A percentile compares a stretch with the other conserved stretches of the same genome.
phyloP scores from a whole-genome alignment of 2,113 vertebrate species.

The Clarias macrocephalus region DNA sequence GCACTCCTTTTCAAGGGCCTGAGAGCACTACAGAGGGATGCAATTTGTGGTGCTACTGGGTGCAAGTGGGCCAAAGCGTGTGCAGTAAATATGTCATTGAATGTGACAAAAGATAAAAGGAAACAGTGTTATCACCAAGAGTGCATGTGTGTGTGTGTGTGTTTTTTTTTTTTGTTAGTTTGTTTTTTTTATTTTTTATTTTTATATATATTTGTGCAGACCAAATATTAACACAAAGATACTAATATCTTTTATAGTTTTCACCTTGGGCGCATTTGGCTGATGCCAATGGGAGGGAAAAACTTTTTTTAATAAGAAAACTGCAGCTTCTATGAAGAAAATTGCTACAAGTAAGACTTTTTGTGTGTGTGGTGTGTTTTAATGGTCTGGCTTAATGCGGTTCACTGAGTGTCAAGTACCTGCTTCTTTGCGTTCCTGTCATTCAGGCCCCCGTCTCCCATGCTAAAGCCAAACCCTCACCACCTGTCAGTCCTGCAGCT shows the following conservation, averaged over 20 bases:
- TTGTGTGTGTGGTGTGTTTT: background rate
- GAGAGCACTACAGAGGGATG: slow-evolving; percentile 32
- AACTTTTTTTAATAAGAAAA: background rate
- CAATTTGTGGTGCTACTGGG: slow-evolving; percentile 35
- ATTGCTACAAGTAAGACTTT: background rate
- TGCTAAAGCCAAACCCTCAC: background rate
- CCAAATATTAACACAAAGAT: background rate
- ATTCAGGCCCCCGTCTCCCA: background rate
- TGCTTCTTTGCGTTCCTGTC: slow-evolving; percentile 16
- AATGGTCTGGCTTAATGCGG: slow-evolving; percentile 21
- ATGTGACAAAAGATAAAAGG: slow-evolving; percentile 36
- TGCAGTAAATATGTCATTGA: slow-evolving; percentile 45
- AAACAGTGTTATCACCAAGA: slow-evolving; percentile 5
- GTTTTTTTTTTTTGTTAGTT: background rate
- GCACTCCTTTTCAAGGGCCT: slow-evolving; percentile 34
- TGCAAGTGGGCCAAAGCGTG: slow-evolving; percentile 28
- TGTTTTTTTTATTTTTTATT: background rate
- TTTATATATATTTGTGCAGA: background rate
- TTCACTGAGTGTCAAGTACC: slow-evolving; percentile 36
- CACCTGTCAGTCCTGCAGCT: slow-evolving; percentile 40
- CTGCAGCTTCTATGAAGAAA: background rate
- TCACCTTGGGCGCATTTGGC: background rate
- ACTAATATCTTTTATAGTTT: background rate
- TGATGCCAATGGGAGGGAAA: background rate
- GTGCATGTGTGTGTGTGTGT: background rate